Evolutionary conservation across 2,888 invertebrate species (phyloP), one percentile per base, ranked within the genome.

Genomic region (Drosophila kanekoi): DNA sequence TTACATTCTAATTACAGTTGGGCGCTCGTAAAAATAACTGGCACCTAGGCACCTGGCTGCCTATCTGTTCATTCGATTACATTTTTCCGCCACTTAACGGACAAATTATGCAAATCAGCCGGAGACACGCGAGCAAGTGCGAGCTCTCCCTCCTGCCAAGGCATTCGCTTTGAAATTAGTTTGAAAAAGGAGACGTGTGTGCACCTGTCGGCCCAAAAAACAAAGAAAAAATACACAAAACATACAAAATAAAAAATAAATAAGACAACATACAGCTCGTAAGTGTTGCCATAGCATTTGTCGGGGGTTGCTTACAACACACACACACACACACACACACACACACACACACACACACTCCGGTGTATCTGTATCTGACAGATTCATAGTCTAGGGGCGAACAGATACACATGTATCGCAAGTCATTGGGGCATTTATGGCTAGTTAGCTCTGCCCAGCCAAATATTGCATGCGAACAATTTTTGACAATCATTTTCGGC

Each of bases 61-160:
- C 87, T 84, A 84, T 79, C 82, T 82, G 65, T 77, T 82, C 77
- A 79, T 89, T 89, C 79, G 85, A 85, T 87, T 85, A 89, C 85
- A 87, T 80, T 89, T 88, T 89, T 79, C 77, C 84, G 87, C 82
- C 89, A 84, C 85, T 86, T 89, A 89, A 86, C 73, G 81, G 73
- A 51, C 51, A 71, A 87, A 87, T 89, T 80, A 86, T 89, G 86
- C 64, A 89, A 86, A 86, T 86, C 73, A 68, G 76, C 66, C 38
- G 63, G 63, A 63, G 59, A 64, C 84, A 81, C 77, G 81, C 79
- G 69, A 79, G 52, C 67, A 45, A 68, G 44, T 40, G 40, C 40
- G 48, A 33, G 38, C 11, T 35, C 35, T 23, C 13, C 8, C 1
- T 11, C 3, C 2, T 8, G n/a, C 20, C 84, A 82, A 72, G 67